Conservation (phyloP, 2,797 vertebrate genomes). For the Epinephelus awoara region DNA sequence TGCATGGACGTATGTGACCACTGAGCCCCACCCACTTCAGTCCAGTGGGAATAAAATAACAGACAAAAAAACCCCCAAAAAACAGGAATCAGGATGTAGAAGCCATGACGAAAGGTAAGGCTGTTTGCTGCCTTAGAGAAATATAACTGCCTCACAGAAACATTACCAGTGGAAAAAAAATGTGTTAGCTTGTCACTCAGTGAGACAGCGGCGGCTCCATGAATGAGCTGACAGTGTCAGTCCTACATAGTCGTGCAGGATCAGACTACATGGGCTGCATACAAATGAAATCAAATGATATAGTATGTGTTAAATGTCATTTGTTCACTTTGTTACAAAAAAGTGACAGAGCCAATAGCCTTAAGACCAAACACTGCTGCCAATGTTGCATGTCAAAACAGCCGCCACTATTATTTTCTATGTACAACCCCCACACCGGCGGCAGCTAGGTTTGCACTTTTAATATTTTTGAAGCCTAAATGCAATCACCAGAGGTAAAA, state of each 20-base stretch:
- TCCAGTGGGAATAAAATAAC: background rate
- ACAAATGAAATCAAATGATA: background rate
- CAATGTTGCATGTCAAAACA: no score
- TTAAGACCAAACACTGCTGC: no score
- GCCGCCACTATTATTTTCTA: no score
- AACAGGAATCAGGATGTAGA: background rate
- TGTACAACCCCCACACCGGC: no score
- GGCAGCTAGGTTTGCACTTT: no score
- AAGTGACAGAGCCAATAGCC: background rate
- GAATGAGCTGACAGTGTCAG: conserved; percentile 8
- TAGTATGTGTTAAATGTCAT: conserved; percentile 1
- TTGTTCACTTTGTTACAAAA: background rate
- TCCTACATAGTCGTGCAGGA: background rate
- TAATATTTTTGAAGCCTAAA: no score
- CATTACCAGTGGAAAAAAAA: background rate
- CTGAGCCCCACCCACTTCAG: background rate
- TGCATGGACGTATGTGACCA: background rate
- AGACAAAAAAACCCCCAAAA: background rate
- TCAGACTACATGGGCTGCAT: background rate
- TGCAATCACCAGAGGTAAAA: no score
- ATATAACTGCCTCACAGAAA: background rate
- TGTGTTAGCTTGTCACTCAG: conserved; percentile 2
- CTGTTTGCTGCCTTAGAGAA: background rate
- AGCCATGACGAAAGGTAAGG: background rate
- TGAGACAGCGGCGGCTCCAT: background rate